Percentiles rank a stretch among this genome's conserved stretches.
Evolutionary conservation across 2,888 invertebrate species (phyloP).

Genomic region (Argyresthia goedartella): DNA sequence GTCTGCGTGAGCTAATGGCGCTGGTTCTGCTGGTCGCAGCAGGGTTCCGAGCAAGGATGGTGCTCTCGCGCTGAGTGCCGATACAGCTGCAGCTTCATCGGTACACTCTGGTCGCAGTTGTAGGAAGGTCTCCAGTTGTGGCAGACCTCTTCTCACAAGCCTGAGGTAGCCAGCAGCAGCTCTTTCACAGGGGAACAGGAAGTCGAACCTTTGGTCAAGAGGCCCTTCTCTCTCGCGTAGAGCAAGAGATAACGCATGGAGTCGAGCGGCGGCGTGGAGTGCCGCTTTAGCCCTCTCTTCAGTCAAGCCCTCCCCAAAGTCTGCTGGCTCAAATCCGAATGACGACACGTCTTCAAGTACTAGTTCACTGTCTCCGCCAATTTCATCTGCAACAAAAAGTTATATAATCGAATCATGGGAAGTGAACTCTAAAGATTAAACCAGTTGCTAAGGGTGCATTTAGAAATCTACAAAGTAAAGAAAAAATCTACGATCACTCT

Average conservation of each 20-base stretch:
- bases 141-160: slow-evolving; percentile 81
- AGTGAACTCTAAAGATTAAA: too few species aligned
- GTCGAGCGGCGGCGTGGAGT: slow-evolving; percentile 76
- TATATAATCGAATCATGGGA: neutral
- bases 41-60: slow-evolving; percentile 79
- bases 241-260: slow-evolving; percentile 80
- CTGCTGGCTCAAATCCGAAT: slow-evolving; percentile 73
- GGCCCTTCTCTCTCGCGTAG: slow-evolving; percentile 58
- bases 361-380: slow-evolving; percentile 71
- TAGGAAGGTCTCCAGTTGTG: slow-evolving; percentile 80
- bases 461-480: neutral
- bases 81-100: slow-evolving; percentile 72
- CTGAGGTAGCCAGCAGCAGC: slow-evolving; percentile 86
- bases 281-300: slow-evolving; percentile 76
- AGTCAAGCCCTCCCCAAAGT: slow-evolving; percentile 78
- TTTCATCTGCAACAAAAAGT: slow-evolving; percentile 42
- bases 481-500: neutral
- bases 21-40: slow-evolving; percentile 79
- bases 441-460: neutral
- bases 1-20: slow-evolving; percentile 84
- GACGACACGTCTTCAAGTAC: slow-evolving; percentile 82
- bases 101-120: slow-evolving; percentile 75
- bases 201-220: slow-evolving; percentile 63
- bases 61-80: slow-evolving; percentile 76
- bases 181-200: slow-evolving; percentile 82